phyloP scores from a whole-genome alignment of 2,888 invertebrate genomes.

The Sinotaia quadrata region DNA sequence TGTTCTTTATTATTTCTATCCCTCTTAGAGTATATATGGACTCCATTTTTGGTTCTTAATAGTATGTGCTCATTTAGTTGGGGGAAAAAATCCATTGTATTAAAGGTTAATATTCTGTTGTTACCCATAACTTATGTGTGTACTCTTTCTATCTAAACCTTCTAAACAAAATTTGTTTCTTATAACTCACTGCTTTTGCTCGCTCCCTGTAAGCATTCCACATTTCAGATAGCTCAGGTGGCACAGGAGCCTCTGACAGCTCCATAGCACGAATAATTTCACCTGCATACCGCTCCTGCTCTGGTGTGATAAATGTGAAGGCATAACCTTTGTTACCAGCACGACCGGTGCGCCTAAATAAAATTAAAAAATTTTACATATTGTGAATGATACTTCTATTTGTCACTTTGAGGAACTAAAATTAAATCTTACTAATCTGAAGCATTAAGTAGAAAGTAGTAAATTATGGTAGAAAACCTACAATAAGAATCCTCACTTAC shows the following conservation, averaged over 20 bases:
- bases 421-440: background rate
- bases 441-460: background rate
- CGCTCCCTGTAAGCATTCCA: slow-evolving; percentile 83
- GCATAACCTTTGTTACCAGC: slow-evolving; percentile 96
- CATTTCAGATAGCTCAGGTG: slow-evolving; percentile 83
- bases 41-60: too few species aligned
- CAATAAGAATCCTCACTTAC: slow-evolving; percentile 69
- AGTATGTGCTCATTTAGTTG: too few species aligned
- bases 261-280: slow-evolving; percentile 95
- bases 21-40: too few species aligned
- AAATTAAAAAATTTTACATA: background rate
- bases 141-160: too few species aligned
- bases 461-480: background rate
- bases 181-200: slow-evolving; percentile 85
- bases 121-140: too few species aligned
- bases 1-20: too few species aligned
- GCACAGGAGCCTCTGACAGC: slow-evolving; percentile 83
- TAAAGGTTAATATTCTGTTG: too few species aligned
- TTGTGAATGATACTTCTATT: background rate
- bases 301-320: slow-evolving; percentile 95
- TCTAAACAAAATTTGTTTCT: too few species aligned
- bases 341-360: slow-evolving; percentile 75
- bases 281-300: slow-evolving; percentile 93
- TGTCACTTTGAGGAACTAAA: background rate
- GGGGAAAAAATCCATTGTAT: too few species aligned